Percentiles rank a stretch among this genome's conserved stretches.
Evolutionary conservation across 2,888 invertebrate species (phyloP).

Genomic region (Orgyia antiqua): DNA sequence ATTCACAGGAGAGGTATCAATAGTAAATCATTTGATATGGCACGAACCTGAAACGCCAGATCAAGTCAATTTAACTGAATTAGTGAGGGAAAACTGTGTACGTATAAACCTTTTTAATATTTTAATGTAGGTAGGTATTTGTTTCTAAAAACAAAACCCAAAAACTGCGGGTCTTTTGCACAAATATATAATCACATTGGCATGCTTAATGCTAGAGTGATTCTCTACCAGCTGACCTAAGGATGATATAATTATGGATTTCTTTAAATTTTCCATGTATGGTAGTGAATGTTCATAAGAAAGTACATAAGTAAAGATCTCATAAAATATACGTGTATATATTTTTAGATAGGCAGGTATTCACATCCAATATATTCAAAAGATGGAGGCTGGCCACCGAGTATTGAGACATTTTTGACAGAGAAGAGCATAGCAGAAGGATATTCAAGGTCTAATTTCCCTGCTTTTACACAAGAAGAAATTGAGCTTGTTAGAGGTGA

Average conservation of each 20-base stretch:
- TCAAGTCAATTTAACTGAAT: slow-evolving; percentile 21
- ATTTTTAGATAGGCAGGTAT: slow-evolving; percentile 31
- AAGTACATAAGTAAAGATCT: too few species aligned
- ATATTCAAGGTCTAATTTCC: slow-evolving; percentile 57
- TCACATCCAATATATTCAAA: slow-evolving; percentile 58
- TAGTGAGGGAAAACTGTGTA: slow-evolving; percentile 24
- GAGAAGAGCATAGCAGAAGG: slow-evolving; percentile 57
- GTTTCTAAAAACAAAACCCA: background rate
- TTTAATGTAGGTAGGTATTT: too few species aligned
- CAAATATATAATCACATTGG: too few species aligned
- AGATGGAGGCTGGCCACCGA: slow-evolving; percentile 67
- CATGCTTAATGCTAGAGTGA: too few species aligned
- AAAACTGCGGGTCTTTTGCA: background rate
- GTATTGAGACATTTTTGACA: slow-evolving; percentile 51
- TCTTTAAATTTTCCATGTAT: too few species aligned
- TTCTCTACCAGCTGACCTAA: too few species aligned
- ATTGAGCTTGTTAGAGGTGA: slow-evolving; percentile 45
- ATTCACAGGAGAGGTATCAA: slow-evolving; percentile 29
- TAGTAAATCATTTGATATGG: slow-evolving; percentile 30
- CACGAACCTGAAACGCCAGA: slow-evolving; percentile 17
- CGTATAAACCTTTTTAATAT: too few species aligned
- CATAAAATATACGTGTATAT: too few species aligned
- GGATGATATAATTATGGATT: too few species aligned
- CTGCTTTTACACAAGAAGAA: slow-evolving; percentile 58
- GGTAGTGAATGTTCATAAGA: too few species aligned